These are phyloP conservation scores for Pteronotus mesoamericanus DNA, from an alignment of 2,797 vertebrate species.

Conservation along the genomic window DNA sequence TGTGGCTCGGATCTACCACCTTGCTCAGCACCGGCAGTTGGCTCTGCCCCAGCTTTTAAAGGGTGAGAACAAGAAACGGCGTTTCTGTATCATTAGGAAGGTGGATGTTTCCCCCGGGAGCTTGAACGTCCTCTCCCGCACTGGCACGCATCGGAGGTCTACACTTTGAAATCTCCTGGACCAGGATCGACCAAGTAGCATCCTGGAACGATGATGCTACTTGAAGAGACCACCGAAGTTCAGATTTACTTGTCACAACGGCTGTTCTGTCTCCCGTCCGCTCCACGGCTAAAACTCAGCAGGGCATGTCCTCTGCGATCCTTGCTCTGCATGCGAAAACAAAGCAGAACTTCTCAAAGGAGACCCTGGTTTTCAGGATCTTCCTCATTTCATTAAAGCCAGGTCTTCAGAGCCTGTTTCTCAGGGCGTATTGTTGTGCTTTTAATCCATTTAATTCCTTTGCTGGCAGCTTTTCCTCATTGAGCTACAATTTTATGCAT, in stretches of 20 bases:
- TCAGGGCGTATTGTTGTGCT: neutral
- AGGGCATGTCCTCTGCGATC: neutral
- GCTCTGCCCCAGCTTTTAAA: too few species aligned
- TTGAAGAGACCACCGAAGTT: neutral
- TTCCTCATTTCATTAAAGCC: neutral
- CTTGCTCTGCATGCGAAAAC: neutral
- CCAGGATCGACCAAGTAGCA: rapidly evolving
- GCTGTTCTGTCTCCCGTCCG: rapidly evolving
- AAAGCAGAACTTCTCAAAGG: neutral
- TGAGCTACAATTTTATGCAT: neutral
- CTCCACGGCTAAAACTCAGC: neutral
- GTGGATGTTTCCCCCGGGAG: too few species aligned
- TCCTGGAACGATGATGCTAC: too few species aligned
- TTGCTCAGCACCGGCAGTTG: too few species aligned
- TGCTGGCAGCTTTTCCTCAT: neutral
- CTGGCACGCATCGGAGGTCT: too few species aligned
- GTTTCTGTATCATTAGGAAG: neutral
- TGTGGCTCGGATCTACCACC: rapidly evolving
- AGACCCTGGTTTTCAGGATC: too few species aligned
- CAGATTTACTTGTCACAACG: rapidly evolving
- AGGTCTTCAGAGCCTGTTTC: too few species aligned
- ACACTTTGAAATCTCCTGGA: rapidly evolving
- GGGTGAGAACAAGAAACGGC: rapidly evolving
- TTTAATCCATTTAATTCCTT: neutral
- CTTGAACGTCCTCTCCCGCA: neutral